phyloP scores from a whole-genome alignment of 2,113 vertebrate species.

The Nesoenas mayeri region DNA sequence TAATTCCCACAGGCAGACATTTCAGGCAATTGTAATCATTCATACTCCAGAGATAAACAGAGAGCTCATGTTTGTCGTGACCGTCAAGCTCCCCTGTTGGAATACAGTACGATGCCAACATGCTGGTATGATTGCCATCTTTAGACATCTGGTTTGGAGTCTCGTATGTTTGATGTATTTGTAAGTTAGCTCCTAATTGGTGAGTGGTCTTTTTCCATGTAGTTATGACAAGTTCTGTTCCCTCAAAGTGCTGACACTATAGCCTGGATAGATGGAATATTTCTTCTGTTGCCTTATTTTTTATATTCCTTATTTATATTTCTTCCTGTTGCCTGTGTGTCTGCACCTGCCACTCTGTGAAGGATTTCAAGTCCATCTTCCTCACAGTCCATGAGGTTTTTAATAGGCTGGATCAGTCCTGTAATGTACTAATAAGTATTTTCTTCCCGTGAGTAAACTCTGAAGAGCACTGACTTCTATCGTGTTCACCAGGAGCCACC shows the following conservation, averaged over 20 bases:
- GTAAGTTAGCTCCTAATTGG: background rate
- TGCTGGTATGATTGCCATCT: background rate
- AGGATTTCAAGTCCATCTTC: background rate
- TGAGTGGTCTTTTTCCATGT: background rate
- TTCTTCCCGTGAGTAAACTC: background rate
- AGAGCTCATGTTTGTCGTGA: background rate
- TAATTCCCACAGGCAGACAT: background rate
- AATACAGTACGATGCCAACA: background rate
- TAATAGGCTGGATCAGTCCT: background rate
- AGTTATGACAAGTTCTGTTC: background rate
- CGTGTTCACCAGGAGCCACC: background rate
- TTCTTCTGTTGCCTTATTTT: background rate
- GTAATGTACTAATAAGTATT: background rate
- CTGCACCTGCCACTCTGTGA: background rate
- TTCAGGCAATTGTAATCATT: background rate
- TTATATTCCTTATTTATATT: too few relatives aligned
- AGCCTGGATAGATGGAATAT: background rate
- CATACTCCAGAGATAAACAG: background rate
- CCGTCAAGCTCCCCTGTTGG: background rate
- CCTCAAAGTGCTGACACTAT: background rate
- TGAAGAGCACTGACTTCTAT: rapidly evolving
- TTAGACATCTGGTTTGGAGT: slow-evolving; percentile 35
- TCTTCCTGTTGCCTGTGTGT: background rate
- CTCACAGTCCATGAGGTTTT: background rate
- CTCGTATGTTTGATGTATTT: background rate